Evolutionary conservation across 2,113 vertebrate species (phyloP).

Genomic region (Melanocharis versteri): DNA sequence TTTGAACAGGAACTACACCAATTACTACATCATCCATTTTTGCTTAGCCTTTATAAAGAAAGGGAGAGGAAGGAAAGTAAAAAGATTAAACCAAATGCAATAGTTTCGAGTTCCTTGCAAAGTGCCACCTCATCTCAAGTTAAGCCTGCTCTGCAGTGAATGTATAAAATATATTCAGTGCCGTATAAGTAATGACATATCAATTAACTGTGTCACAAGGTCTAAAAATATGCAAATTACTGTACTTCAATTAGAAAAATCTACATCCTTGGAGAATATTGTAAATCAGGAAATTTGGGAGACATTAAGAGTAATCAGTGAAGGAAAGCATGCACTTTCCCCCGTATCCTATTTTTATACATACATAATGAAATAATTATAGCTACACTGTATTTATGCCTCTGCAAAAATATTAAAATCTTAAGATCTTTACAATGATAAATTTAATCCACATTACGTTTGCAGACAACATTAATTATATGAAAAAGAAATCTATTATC

Average conservation of each 20-base stretch:
- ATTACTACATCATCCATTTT: constrained; percentile 55
- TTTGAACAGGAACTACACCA: constrained; percentile 61
- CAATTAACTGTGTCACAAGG: constrained; percentile 84
- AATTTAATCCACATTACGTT: constrained; percentile 78
- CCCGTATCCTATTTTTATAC: constrained; percentile 82
- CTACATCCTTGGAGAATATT: constrained; percentile 84
- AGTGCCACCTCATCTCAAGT: constrained; percentile 66
- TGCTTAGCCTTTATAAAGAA: constrained; percentile 56
- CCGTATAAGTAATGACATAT: constrained; percentile 81
- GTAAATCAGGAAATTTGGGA: constrained; percentile 87
- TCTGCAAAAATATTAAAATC: constrained; percentile 82
- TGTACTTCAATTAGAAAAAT: constrained; percentile 86
- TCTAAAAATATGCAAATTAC: constrained; percentile 87
- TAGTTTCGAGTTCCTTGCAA: constrained; percentile 57
- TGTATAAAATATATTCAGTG: constrained; percentile 75
- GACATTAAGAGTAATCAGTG: constrained; percentile 86
- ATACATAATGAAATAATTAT: constrained; percentile 87
- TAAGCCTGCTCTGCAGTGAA: constrained; percentile 61
- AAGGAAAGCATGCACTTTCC: constrained; percentile 81
- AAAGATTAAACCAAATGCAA: constrained; percentile 32
- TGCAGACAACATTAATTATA: constrained; percentile 85
- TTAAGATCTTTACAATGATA: constrained; percentile 84
- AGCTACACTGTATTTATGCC: constrained; percentile 78
- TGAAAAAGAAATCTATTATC: constrained; percentile 82
- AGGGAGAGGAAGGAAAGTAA: constrained; percentile 32